Evolutionary conservation across 2,797 vertebrate species (phyloP).

Genomic region (Pseudomugil gertrudae): DNA sequence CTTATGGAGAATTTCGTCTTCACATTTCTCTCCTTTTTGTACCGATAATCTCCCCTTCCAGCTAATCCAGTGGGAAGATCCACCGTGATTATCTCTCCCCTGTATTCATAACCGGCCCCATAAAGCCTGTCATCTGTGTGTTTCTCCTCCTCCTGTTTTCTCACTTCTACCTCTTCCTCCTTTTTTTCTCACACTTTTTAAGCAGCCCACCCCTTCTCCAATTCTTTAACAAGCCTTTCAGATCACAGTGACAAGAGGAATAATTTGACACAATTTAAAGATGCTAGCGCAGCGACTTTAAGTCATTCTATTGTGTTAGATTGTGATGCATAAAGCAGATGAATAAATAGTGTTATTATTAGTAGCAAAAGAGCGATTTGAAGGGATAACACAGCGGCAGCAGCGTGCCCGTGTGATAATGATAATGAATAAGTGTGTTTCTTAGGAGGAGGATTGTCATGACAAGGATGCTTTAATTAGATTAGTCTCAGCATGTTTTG

Average conservation of each 20-base stretch:
- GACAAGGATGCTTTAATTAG: slow-evolving; percentile 82
- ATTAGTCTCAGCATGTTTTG: slow-evolving; percentile 77
- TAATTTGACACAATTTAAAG: slow-evolving; percentile 49
- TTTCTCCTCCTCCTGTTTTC: slow-evolving; percentile 38
- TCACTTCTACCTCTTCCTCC: slow-evolving; percentile 35
- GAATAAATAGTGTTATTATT: slow-evolving; percentile 73
- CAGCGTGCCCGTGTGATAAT: slow-evolving; percentile 67
- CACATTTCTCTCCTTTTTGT: slow-evolving; percentile 65
- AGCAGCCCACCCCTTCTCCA: slow-evolving; percentile 1
- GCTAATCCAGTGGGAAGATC: slow-evolving; percentile 83
- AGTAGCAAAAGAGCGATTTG: slow-evolving; percentile 72
- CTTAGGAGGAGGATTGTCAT: slow-evolving; percentile 74
- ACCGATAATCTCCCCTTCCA: slow-evolving; percentile 79
- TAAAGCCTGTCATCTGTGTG: slow-evolving; percentile 64
- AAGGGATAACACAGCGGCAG: slow-evolving; percentile 68
- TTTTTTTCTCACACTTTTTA: slow-evolving; percentile 42
- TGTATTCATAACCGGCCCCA: slow-evolving; percentile 77
- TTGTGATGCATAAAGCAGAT: slow-evolving; percentile 53
- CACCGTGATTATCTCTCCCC: slow-evolving; percentile 74
- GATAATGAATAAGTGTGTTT: slow-evolving; percentile 76
- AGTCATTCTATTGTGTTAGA: slow-evolving; percentile 52
- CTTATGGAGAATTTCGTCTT: slow-evolving; percentile 56
- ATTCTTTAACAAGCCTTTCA: slow-evolving; percentile 31
- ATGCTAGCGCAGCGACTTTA: slow-evolving; percentile 38
- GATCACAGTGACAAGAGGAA: slow-evolving; percentile 48